Conservation (phyloP, 2,888 invertebrate genomes). For the Iphiclides podalirius region DNA sequence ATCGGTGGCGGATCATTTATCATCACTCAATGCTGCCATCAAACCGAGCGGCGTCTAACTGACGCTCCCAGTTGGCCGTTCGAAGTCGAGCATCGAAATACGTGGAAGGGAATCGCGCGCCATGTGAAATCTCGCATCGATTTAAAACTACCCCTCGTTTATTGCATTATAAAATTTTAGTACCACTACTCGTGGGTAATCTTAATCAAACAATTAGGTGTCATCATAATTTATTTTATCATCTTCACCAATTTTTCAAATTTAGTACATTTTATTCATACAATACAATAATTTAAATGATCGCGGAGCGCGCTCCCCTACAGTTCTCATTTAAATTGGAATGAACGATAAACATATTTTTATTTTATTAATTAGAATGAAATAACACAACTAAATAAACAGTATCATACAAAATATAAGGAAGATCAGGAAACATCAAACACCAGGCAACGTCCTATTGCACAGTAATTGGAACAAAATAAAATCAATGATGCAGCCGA, state of each 20-base stretch:
- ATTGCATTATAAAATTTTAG: no score
- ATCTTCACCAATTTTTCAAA: constrained; percentile 76
- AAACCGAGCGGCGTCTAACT: constrained; percentile 64
- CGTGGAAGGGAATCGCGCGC: not conserved
- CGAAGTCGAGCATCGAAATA: constrained; percentile 6
- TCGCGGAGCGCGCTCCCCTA: constrained; percentile 72
- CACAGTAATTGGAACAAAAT: constrained; percentile 52
- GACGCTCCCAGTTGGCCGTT: constrained; percentile 55
- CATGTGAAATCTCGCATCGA: no score
- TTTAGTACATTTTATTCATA: constrained; percentile 77
- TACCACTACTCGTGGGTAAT: no score
- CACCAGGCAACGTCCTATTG: constrained; percentile 71
- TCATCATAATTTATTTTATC: constrained; percentile 78
- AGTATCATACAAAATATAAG: constrained; percentile 60
- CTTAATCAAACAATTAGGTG: constrained; percentile 52
- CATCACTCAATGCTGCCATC: constrained; percentile 74
- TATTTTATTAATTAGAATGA: constrained; percentile 67
- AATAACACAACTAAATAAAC: constrained; percentile 73
- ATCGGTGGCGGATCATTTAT: constrained; percentile 69
- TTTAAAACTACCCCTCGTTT: no score
- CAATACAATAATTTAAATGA: constrained; percentile 80
- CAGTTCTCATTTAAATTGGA: constrained; percentile 77
- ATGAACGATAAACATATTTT: constrained; percentile 78
- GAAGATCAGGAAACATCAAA: constrained; percentile 38
- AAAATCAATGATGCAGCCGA: constrained; percentile 32